phyloP scores from a whole-genome alignment of 1,140 invertebrate species.

The Manduca sexta region DNA sequence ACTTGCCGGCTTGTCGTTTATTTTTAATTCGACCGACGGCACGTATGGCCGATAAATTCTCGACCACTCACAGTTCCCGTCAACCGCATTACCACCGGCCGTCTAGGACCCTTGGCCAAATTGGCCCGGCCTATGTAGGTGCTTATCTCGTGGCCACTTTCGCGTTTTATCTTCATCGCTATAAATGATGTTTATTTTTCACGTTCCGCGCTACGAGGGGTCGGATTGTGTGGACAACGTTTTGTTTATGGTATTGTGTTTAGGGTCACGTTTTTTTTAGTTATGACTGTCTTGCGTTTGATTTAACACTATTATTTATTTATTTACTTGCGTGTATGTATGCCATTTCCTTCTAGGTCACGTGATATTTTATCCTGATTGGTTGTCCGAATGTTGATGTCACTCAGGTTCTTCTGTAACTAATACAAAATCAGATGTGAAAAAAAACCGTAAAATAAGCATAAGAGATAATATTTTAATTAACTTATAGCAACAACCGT shows the following conservation, averaged over 20 bases:
- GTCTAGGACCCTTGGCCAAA: conserved; percentile 47
- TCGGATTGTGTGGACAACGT: conserved; percentile 5
- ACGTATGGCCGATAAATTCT: conserved; percentile 64
- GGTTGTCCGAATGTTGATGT: no score
- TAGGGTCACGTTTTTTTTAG: conserved; percentile 1
- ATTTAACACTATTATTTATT: no score
- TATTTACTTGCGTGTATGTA: no score
- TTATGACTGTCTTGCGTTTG: neutral
- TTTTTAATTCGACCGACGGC: conserved; percentile 61
- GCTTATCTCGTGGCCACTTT: conserved; percentile 23
- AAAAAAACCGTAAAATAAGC: no score
- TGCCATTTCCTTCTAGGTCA: no score
- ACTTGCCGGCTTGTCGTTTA: conserved; percentile 34
- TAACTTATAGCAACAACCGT: no score
- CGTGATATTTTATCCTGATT: no score
- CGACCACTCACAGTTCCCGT: conserved; percentile 53
- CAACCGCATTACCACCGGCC: conserved; percentile 46
- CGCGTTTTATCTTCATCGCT: conserved; percentile 18
- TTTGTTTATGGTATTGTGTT: conserved; percentile 5
- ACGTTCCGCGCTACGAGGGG: neutral
- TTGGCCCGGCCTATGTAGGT: conserved; percentile 42
- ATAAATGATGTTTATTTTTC: conserved; percentile 10
- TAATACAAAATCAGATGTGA: no score
- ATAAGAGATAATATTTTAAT: no score
- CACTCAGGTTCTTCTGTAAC: no score